Evolutionary conservation across 1,140 invertebrate genomes (phyloP).

Genomic region (Drosophila oshimai): DNA sequence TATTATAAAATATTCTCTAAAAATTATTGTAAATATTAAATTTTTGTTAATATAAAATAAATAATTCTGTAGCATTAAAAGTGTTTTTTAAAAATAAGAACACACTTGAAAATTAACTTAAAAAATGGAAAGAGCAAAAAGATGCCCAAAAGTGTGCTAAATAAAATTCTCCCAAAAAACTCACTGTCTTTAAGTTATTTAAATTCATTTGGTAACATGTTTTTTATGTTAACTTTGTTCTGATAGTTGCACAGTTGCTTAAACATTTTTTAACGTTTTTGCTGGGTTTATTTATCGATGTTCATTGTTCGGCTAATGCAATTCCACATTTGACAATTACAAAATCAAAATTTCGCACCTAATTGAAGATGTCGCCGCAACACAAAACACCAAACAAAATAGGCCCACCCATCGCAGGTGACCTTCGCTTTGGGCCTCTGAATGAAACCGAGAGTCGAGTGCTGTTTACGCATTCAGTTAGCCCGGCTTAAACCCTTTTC

Average conservation of each 20-base stretch:
- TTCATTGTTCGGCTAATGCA: background rate
- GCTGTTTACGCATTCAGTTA: slow-evolving; percentile 44
- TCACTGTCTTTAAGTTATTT: background rate
- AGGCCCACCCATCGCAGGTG: background rate
- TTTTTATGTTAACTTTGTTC: background rate
- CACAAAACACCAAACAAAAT: background rate
- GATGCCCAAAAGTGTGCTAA: slow-evolving; percentile 16
- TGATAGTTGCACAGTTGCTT: too few species aligned
- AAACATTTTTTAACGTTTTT: too few species aligned
- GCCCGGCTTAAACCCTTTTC: slow-evolving; percentile 1
- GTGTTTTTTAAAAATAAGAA: background rate
- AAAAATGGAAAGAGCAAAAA: too few species aligned
- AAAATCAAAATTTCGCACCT: slow-evolving; percentile 27
- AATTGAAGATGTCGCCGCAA: slow-evolving; percentile 12
- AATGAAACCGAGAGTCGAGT: slow-evolving; percentile 40
- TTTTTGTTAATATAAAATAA: too few species aligned
- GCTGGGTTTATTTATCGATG: background rate
- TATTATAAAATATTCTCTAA: too few species aligned
- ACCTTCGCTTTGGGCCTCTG: slow-evolving; percentile 18
- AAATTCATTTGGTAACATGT: background rate
- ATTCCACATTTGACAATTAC: slow-evolving; percentile 9
- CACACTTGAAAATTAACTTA: too few species aligned
- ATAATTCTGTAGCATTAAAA: too few species aligned
- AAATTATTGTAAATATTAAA: too few species aligned
- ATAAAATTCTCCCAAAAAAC: too few species aligned